phyloP scores from a whole-genome alignment of 2,888 invertebrate genomes.

The Catocala nupta region DNA sequence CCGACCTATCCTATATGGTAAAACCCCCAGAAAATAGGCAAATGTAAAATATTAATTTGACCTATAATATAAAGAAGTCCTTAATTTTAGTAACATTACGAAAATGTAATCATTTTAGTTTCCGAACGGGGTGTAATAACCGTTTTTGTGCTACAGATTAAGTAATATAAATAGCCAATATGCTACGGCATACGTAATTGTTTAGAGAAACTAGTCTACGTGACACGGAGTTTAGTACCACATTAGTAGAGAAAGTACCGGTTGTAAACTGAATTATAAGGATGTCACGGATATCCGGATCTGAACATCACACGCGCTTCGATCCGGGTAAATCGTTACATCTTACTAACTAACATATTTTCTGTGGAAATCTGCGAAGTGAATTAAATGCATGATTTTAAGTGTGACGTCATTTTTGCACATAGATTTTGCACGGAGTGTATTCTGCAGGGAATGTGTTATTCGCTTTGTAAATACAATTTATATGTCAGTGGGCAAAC shows the following conservation, averaged over 20 bases:
- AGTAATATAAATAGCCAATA: slow-evolving; percentile 38
- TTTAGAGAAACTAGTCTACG: slow-evolving; percentile 49
- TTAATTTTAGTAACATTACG: slow-evolving; percentile 20
- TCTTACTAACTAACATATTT: slow-evolving; percentile 1
- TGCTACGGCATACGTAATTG: slow-evolving; percentile 32
- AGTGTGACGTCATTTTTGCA: slow-evolving; percentile 1
- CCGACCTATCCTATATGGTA: neutral
- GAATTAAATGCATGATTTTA: neutral
- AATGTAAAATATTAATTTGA: neutral
- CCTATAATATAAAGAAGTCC: neutral
- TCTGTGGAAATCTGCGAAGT: neutral
- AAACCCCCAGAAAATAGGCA: neutral
- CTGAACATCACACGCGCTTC: too few relatives aligned
- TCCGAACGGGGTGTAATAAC: slow-evolving; percentile 16
- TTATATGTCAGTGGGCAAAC: neutral
- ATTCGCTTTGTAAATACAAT: neutral
- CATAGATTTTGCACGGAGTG: slow-evolving; percentile 9
- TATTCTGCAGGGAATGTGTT: slow-evolving; percentile 8
- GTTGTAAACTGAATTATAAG: slow-evolving; percentile 3
- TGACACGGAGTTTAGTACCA: slow-evolving; percentile 43
- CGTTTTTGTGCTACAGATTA: slow-evolving; percentile 35
- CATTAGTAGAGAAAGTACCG: slow-evolving; percentile 41
- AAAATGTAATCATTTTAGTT: slow-evolving; percentile 27
- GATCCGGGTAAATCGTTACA: too few relatives aligned
- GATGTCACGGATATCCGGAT: too few relatives aligned